Base-by-base conservation (phyloP, 1,140 invertebrate species). In the Drosophila nigromelanica region DNA sequence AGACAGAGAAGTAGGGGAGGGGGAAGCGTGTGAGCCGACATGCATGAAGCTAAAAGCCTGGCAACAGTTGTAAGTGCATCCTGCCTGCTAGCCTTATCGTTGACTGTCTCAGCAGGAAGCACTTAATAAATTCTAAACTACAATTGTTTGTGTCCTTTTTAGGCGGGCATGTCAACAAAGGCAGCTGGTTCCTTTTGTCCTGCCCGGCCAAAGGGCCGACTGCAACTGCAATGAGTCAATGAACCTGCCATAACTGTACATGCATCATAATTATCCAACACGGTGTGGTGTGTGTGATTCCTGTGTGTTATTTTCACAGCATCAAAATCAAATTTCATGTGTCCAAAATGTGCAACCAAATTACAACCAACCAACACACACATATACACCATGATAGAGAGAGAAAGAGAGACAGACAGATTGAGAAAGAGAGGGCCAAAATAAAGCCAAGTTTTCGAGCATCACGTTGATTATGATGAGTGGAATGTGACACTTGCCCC, bases 121-220 rank as follows among this genome's bases (percentile, higher is more conserved):
- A 81, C 82, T 86, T 86, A 80, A 86, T 86, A 86, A 86, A 86
- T 87, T 71, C 81, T 72, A 86, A 80, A 75, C 81, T 78, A 80
- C 64, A 73, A 73, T 61, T 62, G 58, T 69, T 6, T 72, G 75
- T 73, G 60, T 71, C 73, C 60, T 64, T 81, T 75, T 69, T 58
- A 35, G 62, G 67, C 56, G 48, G 55, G 39, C 40, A 48, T 55
- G 64, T 64, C 74, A 86, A 86, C 81, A 86, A 86, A 69, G 70
- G 63, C 59, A 76, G 52, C 8, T 60, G 64, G 56, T 62, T 62
- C 62, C 77, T 71, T 78, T 78, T 86, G 55, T 58, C 27, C 55
- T 61, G 51, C 12, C 2, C 40, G 40, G 21, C 56, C n/a, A 24
- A 8, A 37, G 54, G 42, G 27, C 18, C 56, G 55, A 55, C 61